Conservation (phyloP, 1,140 invertebrate species). For the Drosophila lini region DNA sequence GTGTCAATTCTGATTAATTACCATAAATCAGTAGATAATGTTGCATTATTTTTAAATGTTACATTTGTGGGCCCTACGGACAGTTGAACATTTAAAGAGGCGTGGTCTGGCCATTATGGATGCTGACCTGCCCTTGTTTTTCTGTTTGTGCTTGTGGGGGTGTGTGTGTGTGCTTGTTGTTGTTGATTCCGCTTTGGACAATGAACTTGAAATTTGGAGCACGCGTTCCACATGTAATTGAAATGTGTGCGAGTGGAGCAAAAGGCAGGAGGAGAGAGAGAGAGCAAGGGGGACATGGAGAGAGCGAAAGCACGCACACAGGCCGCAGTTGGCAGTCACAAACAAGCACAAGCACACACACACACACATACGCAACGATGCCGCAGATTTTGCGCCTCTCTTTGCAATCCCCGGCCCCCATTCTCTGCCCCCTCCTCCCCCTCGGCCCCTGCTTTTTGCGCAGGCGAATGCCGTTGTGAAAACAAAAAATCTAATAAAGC, state of each 20-base stretch:
- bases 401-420: not conserved
- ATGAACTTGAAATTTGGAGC: slow-evolving; percentile 72
- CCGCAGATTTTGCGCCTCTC: slow-evolving; percentile 18
- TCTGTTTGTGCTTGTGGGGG: slow-evolving; percentile 17
- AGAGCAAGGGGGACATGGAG: slow-evolving; percentile 1
- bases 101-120: not conserved
- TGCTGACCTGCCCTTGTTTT: slow-evolving; percentile 53
- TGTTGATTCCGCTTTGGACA: slow-evolving; percentile 52
- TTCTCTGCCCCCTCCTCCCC: not conserved
- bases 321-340: slow-evolving; percentile 6
- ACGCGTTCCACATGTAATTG: slow-evolving; percentile 60
- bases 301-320: slow-evolving; percentile 18
- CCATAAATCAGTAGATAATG: slow-evolving; percentile 2
- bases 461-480: slow-evolving; percentile 78
- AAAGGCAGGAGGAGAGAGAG: not conserved
- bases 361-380: slow-evolving; percentile 15
- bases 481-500: slow-evolving; percentile 82
- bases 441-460: slow-evolving; percentile 26
- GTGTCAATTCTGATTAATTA: slow-evolving; percentile 7
- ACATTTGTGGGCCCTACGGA: not conserved
- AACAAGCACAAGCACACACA: not conserved
- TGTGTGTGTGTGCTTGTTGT: not conserved
- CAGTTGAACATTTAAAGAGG: slow-evolving; percentile 2
- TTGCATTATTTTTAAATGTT: not conserved
- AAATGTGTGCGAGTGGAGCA: slow-evolving; percentile 57